Percentiles rank a stretch among this genome's conserved stretches.
These are phyloP conservation scores for Mythimna lalbum DNA, from an alignment of 2,888 invertebrate species.

Conservation along the genomic window DNA sequence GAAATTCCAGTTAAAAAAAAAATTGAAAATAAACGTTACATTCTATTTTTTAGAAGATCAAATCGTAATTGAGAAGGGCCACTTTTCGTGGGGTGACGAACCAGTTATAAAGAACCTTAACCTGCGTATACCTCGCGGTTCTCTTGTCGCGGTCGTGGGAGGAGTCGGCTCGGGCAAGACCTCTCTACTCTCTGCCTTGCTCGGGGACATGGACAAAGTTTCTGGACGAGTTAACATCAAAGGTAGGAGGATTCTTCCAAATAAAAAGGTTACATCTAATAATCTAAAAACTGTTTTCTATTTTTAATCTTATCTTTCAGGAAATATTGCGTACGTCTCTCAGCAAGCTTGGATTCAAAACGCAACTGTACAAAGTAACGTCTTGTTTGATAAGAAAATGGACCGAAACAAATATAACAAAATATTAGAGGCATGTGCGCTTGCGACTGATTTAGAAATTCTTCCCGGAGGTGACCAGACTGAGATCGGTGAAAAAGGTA, in stretches of 20 bases:
- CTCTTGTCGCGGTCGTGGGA: conserved; percentile 96
- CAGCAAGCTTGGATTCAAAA: conserved; percentile 99
- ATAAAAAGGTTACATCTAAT: background rate
- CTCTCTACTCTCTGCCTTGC: conserved; percentile 96
- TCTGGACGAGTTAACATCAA: conserved; percentile 94
- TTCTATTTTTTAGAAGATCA: conserved; percentile 91
- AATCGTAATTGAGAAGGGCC: conserved; percentile 95
- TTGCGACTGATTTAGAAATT: conserved; percentile 97
- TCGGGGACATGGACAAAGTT: conserved; percentile 97
- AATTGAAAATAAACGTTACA: background rate
- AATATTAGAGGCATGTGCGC: conserved; percentile 97
- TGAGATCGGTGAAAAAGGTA: conserved; percentile 99
- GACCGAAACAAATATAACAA: conserved; percentile 94
- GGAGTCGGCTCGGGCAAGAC: conserved; percentile 97
- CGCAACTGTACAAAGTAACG: conserved; percentile 97
- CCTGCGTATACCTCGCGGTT: conserved; percentile 92
- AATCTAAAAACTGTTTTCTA: background rate
- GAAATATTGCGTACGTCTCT: conserved; percentile 94
- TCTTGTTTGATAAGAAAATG: conserved; percentile 95
- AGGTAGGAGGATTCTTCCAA: conserved; percentile 69
- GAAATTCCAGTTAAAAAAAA: background rate
- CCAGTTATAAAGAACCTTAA: conserved; percentile 94
- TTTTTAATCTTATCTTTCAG: conserved; percentile 61
- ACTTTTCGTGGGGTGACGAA: conserved; percentile 96
- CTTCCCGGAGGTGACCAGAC: conserved; percentile 98